Evolutionary conservation across 1,140 invertebrate species (phyloP).

Genomic region (Arion vulgaris): DNA sequence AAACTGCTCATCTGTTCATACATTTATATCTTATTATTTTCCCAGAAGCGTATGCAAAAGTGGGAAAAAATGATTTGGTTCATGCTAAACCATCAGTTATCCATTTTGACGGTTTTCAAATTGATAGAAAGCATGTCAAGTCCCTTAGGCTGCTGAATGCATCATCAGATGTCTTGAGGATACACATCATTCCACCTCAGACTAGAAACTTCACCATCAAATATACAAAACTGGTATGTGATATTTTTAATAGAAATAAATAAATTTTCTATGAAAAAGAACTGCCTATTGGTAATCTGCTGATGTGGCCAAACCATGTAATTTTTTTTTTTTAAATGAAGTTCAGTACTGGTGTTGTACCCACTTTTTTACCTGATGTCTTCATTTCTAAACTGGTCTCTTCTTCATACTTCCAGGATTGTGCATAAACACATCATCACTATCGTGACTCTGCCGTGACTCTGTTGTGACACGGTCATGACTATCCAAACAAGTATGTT

Average conservation of each 20-base stretch:
- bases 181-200: conserved; percentile 72
- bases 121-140: conserved; percentile 62
- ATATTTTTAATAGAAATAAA: too few relatives aligned
- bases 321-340: too few relatives aligned
- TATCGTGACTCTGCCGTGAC: too few relatives aligned
- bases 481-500: not conserved
- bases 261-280: not conserved
- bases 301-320: too few relatives aligned
- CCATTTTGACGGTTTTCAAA: conserved; percentile 71
- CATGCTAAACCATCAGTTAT: conserved; percentile 65
- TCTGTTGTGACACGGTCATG: not conserved
- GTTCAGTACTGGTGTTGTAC: too few relatives aligned
- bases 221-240: conserved; percentile 69
- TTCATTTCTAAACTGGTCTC: too few relatives aligned
- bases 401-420: too few relatives aligned
- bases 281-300: not conserved
- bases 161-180: conserved; percentile 67
- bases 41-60: conserved; percentile 69
- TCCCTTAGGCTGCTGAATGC: conserved; percentile 67
- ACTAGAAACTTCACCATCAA: conserved; percentile 71
- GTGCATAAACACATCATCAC: too few relatives aligned
- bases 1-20: not conserved
- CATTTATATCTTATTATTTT: conserved; percentile 26
- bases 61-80: conserved; percentile 66
- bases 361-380: too few relatives aligned